These are phyloP conservation scores for Melinaea marsaeus DNA, from an alignment of 2,888 invertebrate genomes.

Conservation along the genomic window DNA sequence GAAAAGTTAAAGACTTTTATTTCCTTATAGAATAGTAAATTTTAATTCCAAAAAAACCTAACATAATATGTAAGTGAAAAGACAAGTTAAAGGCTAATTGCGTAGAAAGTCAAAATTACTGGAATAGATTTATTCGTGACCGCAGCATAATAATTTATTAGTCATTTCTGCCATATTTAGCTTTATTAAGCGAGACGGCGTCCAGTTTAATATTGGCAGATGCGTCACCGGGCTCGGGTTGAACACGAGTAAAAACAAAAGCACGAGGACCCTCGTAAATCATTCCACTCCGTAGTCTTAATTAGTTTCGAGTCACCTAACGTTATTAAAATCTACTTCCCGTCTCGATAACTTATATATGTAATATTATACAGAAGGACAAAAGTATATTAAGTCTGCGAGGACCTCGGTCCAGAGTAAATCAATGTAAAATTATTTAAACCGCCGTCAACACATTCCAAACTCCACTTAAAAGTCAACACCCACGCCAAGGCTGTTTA, in stretches of 20 bases:
- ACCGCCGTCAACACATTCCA: neutral
- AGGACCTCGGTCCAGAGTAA: neutral
- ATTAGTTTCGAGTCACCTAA: slow-evolving; percentile 14
- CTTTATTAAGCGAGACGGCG: slow-evolving; percentile 43
- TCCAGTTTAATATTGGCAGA: slow-evolving; percentile 51
- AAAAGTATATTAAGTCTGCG: no score
- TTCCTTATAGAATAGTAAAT: no score
- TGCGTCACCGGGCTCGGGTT: slow-evolving; percentile 59
- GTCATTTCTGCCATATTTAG: slow-evolving; percentile 60
- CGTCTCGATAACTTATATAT: neutral
- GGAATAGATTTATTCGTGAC: neutral
- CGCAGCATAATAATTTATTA: slow-evolving; percentile 43
- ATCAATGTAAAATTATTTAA: neutral
- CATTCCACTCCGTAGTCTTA: slow-evolving; percentile 28
- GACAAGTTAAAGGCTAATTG: no score
- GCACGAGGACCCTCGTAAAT: slow-evolving; percentile 22
- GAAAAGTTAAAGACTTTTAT: no score
- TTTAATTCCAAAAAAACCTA: no score
- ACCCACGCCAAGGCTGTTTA: slow-evolving; percentile 34
- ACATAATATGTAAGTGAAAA: no score
- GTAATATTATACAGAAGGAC: neutral
- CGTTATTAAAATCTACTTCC: slow-evolving; percentile 11
- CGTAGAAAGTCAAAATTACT: no score
- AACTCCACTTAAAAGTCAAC: slow-evolving; percentile 20
- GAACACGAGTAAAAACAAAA: slow-evolving; percentile 15